phyloP scores from a whole-genome alignment of 2,888 invertebrate genomes.

The Mythimna impura region DNA sequence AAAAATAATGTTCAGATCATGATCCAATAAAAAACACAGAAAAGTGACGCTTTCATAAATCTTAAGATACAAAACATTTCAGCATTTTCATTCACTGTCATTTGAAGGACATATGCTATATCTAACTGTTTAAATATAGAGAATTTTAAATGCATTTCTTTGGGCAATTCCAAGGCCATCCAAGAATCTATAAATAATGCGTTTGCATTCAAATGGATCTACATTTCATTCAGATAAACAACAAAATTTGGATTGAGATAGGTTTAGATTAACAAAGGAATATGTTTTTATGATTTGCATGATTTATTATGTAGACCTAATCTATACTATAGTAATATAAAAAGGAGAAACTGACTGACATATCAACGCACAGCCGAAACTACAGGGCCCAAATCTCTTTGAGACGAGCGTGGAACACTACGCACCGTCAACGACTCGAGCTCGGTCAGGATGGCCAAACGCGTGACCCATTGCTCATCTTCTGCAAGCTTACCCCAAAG shows the following conservation, averaged over 20 bases:
- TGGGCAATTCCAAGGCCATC: background rate
- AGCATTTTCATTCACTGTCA: slow-evolving; percentile 12
- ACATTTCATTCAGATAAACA: background rate
- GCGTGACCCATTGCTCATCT: too few relatives aligned
- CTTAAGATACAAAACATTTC: slow-evolving; percentile 16
- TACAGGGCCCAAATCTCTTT: too few relatives aligned
- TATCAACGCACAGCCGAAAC: too few relatives aligned
- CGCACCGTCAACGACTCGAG: too few relatives aligned
- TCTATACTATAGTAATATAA: too few relatives aligned
- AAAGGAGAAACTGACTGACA: too few relatives aligned
- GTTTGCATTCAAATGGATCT: background rate
- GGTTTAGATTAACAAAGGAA: slow-evolving; percentile 19
- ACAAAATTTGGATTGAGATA: slow-evolving; percentile 4
- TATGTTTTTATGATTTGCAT: slow-evolving; percentile 1
- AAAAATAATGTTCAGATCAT: slow-evolving; percentile 13
- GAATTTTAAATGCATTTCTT: slow-evolving; percentile 27
- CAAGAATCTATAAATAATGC: slow-evolving; percentile 14
- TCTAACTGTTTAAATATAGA: slow-evolving; percentile 20
- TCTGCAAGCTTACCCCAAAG: too few relatives aligned
- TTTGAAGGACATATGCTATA: slow-evolving; percentile 28
- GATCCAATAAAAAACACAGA: slow-evolving; percentile 2
- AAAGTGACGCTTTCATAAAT: slow-evolving; percentile 10
- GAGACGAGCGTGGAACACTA: too few relatives aligned
- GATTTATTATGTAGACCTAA: too few relatives aligned
- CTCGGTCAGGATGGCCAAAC: too few relatives aligned